phyloP scores from a whole-genome alignment of 2,113 vertebrate genomes.

The Lophochroa leadbeateri region DNA sequence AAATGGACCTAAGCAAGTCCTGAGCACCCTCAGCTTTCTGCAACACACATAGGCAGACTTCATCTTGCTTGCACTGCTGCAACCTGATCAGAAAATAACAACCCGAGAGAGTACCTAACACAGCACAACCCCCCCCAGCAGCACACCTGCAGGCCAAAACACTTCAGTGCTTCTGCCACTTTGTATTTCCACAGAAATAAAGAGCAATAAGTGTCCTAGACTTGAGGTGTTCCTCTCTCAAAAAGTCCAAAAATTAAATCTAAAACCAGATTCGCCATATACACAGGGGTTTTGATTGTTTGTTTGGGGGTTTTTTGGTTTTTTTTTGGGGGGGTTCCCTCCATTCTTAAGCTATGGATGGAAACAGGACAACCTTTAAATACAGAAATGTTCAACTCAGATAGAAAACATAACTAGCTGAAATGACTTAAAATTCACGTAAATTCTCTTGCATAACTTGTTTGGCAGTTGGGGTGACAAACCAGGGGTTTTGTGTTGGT shows the following conservation, averaged over 20 bases:
- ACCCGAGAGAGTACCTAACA: no score
- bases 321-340: not conserved
- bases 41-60: fast-evolving
- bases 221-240: not conserved
- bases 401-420: not conserved
- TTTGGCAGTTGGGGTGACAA: not conserved
- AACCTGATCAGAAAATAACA: not conserved
- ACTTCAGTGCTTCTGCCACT: not conserved
- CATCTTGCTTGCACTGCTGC: not conserved
- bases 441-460: not conserved
- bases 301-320: not conserved
- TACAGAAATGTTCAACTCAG: not conserved
- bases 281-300: no score
- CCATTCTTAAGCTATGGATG: not conserved
- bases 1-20: not conserved
- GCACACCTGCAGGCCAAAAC: not conserved
- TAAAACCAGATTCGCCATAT: not conserved
- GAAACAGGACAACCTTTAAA: not conserved
- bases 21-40: not conserved
- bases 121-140: no score
- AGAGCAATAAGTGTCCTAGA: not conserved
- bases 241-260: not conserved
- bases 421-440: not conserved
- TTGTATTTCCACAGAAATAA: not conserved
- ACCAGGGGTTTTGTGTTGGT: fast-evolving